Conservation (phyloP, 2,888 invertebrate species). For the Sycophila texana region DNA sequence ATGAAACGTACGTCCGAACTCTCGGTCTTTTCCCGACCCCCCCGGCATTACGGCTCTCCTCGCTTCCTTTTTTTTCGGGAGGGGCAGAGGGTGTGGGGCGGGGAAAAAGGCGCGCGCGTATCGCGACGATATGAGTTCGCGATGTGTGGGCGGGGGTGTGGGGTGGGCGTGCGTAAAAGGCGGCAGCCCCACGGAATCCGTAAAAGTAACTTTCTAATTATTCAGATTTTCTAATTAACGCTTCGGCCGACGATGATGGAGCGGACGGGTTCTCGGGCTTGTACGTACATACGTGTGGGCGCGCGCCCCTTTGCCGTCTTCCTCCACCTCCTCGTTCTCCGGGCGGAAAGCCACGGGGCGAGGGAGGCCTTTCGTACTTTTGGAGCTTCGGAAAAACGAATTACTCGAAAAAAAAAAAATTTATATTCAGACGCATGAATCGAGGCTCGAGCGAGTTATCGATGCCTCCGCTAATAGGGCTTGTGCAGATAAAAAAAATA, state of each 20-base stretch:
- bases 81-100: neutral
- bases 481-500: constrained; percentile 5
- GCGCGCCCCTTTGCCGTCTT: constrained; percentile 42
- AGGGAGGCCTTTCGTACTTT: constrained; percentile 40
- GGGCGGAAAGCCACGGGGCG: constrained; percentile 56
- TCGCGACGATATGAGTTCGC: constrained; percentile 21
- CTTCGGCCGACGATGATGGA: constrained; percentile 71
- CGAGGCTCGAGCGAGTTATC: constrained; percentile 33
- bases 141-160: neutral
- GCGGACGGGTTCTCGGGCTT: constrained; percentile 57
- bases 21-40: constrained; percentile 35
- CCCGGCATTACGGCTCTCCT: constrained; percentile 21
- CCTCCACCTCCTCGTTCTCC: constrained; percentile 61
- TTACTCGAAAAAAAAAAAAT: constrained; percentile 32
- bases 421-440: constrained; percentile 16
- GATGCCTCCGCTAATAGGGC: constrained; percentile 37
- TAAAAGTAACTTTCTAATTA: constrained; percentile 74
- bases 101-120: constrained; percentile 39
- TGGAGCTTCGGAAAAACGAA: constrained; percentile 53
- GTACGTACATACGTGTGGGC: constrained; percentile 56
- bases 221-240: constrained; percentile 75
- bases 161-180: constrained; percentile 1
- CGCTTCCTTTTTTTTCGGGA: constrained; percentile 31
- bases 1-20: constrained; percentile 34
- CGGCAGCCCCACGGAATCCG: constrained; percentile 61